Evolutionary conservation across 30 jellyfish, hydroid and myxozoan genomes (phyloP).

Genomic region (Chrysaora quinquecirrha): DNA sequence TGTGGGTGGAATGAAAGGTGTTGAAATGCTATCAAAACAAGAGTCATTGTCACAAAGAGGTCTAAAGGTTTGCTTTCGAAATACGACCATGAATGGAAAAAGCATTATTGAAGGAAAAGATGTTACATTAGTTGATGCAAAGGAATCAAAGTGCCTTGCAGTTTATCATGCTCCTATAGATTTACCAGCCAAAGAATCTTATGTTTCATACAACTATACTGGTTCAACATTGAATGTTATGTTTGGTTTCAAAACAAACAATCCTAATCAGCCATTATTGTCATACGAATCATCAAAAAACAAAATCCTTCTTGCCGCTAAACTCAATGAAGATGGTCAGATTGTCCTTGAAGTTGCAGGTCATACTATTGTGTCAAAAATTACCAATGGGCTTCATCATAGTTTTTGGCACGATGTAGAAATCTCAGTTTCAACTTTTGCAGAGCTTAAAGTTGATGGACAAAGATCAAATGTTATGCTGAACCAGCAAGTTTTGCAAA

Average conservation of each 20-base stretch:
- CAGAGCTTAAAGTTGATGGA: constrained; percentile 33
- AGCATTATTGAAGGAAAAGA: constrained; percentile 38
- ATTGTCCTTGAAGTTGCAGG: background rate
- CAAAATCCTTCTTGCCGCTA: background rate
- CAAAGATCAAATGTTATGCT: constrained; percentile 13
- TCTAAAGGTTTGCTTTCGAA: constrained; percentile 54
- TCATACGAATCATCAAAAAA: background rate
- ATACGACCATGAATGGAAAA: constrained; percentile 29
- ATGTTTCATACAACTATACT: constrained; percentile 36
- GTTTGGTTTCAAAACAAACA: constrained; percentile 42
- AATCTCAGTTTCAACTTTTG: constrained; percentile 15
- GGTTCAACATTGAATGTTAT: background rate
- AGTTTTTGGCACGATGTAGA: constrained; percentile 55
- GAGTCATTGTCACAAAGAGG: constrained; percentile 47
- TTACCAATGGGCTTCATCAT: constrained; percentile 11
- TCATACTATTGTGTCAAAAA: background rate
- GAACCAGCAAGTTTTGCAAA: background rate
- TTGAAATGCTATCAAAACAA: background rate
- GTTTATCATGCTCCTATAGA: constrained; percentile 6
- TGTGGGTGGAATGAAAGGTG: constrained; percentile 57
- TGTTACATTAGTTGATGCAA: constrained; percentile 49
- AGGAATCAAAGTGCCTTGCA: constrained; percentile 21
- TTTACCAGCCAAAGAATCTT: constrained; percentile 35
- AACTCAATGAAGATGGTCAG: constrained; percentile 28
- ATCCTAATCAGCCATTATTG: constrained; percentile 25